A percentile compares a stretch with the other conserved stretches of the same genome.
Conservation (phyloP, 2,113 vertebrate species). For the Cephalopholis sonnerati region DNA sequence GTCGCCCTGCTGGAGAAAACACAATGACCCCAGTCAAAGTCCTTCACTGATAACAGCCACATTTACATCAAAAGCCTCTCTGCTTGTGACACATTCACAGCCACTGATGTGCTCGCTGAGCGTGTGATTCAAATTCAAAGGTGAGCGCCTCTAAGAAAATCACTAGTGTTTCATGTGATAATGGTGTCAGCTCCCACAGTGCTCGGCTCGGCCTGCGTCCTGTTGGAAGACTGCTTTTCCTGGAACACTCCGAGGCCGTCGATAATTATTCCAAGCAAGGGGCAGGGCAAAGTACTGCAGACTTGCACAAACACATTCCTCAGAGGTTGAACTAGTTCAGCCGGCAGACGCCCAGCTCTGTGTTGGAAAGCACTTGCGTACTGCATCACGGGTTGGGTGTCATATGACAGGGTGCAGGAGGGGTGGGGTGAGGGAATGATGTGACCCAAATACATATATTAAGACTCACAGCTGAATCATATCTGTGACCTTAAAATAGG, state of each 20-base stretch:
- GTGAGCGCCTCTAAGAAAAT: neutral
- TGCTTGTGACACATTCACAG: conserved; percentile 9
- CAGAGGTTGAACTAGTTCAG: conserved; percentile 61
- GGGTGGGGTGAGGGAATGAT: conserved; percentile 47
- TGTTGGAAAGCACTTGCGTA: conserved; percentile 52
- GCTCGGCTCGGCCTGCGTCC: neutral
- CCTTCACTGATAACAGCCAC: conserved; percentile 26
- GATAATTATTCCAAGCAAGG: conserved; percentile 28
- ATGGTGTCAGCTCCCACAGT: neutral
- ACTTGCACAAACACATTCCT: conserved; percentile 77
- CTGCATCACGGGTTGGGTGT: conserved; percentile 64
- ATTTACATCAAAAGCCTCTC: conserved; percentile 31
- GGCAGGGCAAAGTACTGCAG: conserved; percentile 68
- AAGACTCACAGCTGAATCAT: conserved; percentile 39
- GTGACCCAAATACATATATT: conserved; percentile 76
- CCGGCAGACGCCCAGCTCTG: conserved; percentile 23
- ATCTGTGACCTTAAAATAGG: conserved; percentile 58
- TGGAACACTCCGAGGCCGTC: conserved; percentile 39
- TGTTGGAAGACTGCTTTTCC: conserved; percentile 36
- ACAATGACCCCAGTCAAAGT: conserved; percentile 36
- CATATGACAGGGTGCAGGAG: conserved; percentile 61
- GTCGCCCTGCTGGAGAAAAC: conserved; percentile 8
- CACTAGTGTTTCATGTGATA: conserved; percentile 7
- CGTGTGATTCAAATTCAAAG: neutral
- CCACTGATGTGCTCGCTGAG: neutral